phyloP scores from a whole-genome alignment of 1,140 invertebrate species.

The Parapsyche elsis region DNA sequence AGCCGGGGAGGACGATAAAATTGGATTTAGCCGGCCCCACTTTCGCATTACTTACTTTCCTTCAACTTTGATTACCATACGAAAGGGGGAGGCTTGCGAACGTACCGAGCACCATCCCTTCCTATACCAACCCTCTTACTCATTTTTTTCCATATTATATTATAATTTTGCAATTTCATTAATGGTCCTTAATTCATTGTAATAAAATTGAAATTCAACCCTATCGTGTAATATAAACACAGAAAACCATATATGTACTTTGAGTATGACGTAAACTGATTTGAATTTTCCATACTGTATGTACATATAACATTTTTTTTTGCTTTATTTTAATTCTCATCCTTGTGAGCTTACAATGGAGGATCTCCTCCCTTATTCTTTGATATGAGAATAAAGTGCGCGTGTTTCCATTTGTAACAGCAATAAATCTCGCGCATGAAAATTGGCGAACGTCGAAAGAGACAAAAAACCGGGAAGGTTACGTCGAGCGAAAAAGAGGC shows the following conservation, averaged over 20 bases:
- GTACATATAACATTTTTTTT: no score
- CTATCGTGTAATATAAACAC: no score
- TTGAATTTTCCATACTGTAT: no score
- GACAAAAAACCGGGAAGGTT: background rate
- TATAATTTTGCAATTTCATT: no score
- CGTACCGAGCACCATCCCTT: slow-evolving; percentile 6
- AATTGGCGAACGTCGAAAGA: slow-evolving; percentile 49
- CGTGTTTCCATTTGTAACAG: slow-evolving; percentile 46
- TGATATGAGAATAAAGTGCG: slow-evolving; percentile 42
- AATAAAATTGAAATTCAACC: no score
- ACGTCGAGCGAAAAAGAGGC: background rate
- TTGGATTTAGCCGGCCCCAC: slow-evolving; percentile 55
- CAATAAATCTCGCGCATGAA: slow-evolving; percentile 53
- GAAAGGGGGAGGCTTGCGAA: slow-evolving; percentile 49
- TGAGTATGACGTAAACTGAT: no score
- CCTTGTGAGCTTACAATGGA: background rate
- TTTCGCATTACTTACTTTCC: slow-evolving; percentile 55
- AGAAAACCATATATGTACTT: no score
- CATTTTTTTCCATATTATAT: slow-evolving; percentile 19
- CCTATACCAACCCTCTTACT: background rate
- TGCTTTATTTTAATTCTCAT: background rate
- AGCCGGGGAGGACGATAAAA: slow-evolving; percentile 49
- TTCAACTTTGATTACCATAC: slow-evolving; percentile 57
- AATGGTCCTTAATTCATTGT: no score
- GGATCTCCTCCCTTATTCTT: slow-evolving; percentile 17